Evolutionary conservation across 2,797 vertebrate genomes (phyloP), one percentile per base, ranked within the genome.

Genomic region (Galagoides demidoff): DNA sequence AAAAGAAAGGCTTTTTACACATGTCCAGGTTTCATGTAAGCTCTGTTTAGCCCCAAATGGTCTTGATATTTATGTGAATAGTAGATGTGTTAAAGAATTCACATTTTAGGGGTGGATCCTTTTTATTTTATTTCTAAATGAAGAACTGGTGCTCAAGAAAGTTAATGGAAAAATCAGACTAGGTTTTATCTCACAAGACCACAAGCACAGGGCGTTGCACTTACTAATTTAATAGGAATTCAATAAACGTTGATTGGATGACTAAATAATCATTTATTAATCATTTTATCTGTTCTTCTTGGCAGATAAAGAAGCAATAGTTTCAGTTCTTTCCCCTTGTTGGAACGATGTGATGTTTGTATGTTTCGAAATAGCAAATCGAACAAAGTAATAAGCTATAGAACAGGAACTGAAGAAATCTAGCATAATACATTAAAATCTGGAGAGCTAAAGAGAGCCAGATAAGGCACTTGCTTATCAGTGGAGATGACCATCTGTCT

Each of bases 101-200:
- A 17, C 37, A 89, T 85, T 57, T 95, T 89, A 66, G 12, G 5
- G 22, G 25, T 70, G 5, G 20, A 55, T 64, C n/a, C 39, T 83
- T 88, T 90, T 92, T 83, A 77, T 43, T 94, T 92, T 43, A 68
- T 73, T 93, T 90, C 29, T 25, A 77, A 78, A 95, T 63, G 74
- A 29, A 83, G 77, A 20, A 52, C 57, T 87, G 73, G 63, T 85
- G 37, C 57, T 76, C 70, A 66, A 45, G 39, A 77, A 81, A 91
- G 22, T 7, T 34, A 68, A 8, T 66, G 16, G 4, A 31, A 89
- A 81, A 31, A 57, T 43, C 31, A 85, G 2, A 70, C 29, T 55
- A 4, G 37, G 31, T 79, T 23, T 37, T 55, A 27, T 37, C 52
- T 79, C 55, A 57, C 23, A 14, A 10, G 52, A 37, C 23, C 27